phyloP scores from a whole-genome alignment of 2,797 vertebrate genomes.

The Kryptolebias ocellatus region DNA sequence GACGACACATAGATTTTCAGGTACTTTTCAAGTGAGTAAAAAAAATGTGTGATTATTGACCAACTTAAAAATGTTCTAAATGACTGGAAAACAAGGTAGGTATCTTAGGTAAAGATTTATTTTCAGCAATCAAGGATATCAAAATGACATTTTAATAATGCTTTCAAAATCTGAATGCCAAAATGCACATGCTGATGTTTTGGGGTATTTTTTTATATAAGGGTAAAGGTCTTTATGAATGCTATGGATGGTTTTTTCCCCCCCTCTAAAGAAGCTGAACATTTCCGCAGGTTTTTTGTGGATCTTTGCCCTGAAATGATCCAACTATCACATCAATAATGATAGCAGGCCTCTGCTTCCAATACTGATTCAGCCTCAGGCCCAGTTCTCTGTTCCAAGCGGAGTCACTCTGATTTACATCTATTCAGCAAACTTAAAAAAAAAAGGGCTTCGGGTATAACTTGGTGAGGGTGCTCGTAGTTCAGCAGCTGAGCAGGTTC shows the following conservation, averaged over 20 bases:
- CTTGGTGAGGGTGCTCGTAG: no score
- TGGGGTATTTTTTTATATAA: not conserved
- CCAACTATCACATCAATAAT: not conserved
- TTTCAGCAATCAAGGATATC: not conserved
- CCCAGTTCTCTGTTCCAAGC: not conserved
- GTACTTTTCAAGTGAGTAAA: no score
- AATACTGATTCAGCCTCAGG: no score
- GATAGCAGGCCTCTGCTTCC: no score
- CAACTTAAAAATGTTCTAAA: no score
- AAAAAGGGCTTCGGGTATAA: no score
- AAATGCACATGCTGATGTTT: not conserved
- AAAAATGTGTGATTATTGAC: no score
- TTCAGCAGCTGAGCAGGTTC: not conserved
- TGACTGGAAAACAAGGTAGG: no score
- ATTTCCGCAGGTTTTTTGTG: not conserved
- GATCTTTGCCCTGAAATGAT: not conserved
- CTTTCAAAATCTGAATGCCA: not conserved
- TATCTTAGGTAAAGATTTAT: no score
- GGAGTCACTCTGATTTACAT: not conserved
- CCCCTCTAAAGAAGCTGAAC: not conserved
- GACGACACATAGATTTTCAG: no score
- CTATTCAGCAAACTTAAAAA: no score
- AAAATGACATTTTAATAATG: not conserved
- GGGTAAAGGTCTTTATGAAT: not conserved
- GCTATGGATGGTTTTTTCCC: not conserved